Conservation (phyloP, 2,888 invertebrate genomes). For the Lysandra bellargus region DNA sequence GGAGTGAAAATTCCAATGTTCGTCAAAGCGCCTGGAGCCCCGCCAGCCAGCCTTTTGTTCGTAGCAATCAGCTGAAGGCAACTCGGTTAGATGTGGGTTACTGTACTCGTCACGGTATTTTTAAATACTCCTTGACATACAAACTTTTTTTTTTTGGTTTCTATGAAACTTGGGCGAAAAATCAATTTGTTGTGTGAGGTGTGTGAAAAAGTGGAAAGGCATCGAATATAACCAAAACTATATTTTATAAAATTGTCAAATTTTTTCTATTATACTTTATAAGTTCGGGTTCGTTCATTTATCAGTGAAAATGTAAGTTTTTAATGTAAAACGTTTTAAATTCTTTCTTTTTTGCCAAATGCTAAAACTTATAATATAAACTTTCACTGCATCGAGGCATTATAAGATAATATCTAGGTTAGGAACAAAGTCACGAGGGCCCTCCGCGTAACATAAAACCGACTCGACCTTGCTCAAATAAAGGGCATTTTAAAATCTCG, state of each 20-base stretch:
- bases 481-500: constrained; percentile 14
- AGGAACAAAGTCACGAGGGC: not conserved
- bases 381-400: not conserved
- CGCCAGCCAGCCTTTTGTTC: constrained; percentile 46
- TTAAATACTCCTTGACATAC: constrained; percentile 28
- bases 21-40: constrained; percentile 44
- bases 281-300: not conserved
- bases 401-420: constrained; percentile 1
- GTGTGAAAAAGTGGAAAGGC: not conserved
- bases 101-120: constrained; percentile 29
- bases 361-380: not conserved
- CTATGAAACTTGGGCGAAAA: not conserved
- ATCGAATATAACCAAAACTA: not conserved
- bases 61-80: constrained; percentile 49
- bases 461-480: constrained; percentile 12
- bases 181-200: not conserved
- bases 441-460: constrained; percentile 8
- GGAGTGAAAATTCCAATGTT: constrained; percentile 51
- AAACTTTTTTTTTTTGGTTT: constrained; percentile 10
- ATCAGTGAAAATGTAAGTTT: not conserved
- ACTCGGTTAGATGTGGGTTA: constrained; percentile 45
- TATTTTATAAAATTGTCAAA: not conserved
- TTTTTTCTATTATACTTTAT: not conserved
- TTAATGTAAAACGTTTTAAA: not conserved
- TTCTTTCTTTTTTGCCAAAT: not conserved